phyloP scores from a whole-genome alignment of 2,113 vertebrate species.

The Cariama cristata region DNA sequence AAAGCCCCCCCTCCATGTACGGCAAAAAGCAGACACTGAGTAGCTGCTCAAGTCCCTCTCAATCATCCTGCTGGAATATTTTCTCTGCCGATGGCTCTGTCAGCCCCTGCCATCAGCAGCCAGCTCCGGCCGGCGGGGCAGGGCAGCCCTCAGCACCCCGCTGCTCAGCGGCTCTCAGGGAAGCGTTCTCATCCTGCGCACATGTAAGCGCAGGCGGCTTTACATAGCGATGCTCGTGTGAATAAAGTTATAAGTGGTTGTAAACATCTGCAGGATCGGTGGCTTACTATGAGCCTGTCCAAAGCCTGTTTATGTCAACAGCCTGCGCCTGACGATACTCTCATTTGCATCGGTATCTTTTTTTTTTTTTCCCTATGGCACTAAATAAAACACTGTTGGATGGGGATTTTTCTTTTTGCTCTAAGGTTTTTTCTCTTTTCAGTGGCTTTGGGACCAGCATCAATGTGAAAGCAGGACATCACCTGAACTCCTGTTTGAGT shows the following conservation, averaged over 20 bases:
- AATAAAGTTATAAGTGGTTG: conserved; percentile 7
- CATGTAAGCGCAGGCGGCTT: neutral
- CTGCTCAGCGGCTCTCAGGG: neutral
- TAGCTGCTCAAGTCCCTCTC: conserved; percentile 1
- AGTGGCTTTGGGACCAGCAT: neutral
- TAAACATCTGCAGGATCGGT: neutral
- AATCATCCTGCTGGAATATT: conserved; percentile 35
- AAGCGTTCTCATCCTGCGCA: neutral
- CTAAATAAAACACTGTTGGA: neutral
- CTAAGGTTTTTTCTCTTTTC: neutral
- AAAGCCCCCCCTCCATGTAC: neutral
- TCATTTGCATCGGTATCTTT: neutral
- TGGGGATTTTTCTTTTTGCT: neutral
- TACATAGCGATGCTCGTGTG: neutral
- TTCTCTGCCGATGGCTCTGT: conserved; percentile 28
- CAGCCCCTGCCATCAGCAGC: conserved; percentile 51
- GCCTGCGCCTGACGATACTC: neutral
- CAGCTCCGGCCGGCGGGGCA: neutral
- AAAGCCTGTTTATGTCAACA: conserved; percentile 26
- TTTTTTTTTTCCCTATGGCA: neutral
- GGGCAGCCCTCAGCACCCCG: neutral
- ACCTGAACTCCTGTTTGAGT: neutral
- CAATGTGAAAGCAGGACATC: neutral
- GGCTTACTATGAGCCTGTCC: neutral
- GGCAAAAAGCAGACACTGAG: neutral